Evolutionary conservation across 2,797 vertebrate species (phyloP).

Genomic region (Emys orbicularis): DNA sequence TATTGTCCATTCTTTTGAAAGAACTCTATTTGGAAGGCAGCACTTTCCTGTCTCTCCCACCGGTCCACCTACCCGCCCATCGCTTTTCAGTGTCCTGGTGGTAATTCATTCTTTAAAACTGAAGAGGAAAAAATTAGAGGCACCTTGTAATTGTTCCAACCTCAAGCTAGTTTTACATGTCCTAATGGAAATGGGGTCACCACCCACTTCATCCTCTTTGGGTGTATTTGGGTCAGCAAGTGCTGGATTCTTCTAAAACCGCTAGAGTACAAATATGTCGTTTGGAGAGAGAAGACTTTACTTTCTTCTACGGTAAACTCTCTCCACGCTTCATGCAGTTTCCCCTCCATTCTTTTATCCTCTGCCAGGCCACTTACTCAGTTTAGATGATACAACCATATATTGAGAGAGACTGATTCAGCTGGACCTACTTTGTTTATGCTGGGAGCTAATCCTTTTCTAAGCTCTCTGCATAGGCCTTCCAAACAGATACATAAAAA

Average conservation of each 20-base stretch:
- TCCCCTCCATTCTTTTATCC: background rate
- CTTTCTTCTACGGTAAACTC: background rate
- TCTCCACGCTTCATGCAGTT: fast-evolving
- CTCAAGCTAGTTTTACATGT: background rate
- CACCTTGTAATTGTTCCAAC: background rate
- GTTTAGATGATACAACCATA: too few relatives aligned
- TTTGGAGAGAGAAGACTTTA: background rate
- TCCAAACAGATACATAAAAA: slow-evolving; percentile 37
- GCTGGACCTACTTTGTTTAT: slow-evolving; percentile 8
- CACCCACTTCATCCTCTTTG: slow-evolving; percentile 10
- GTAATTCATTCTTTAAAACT: background rate
- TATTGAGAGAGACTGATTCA: background rate
- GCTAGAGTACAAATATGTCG: background rate
- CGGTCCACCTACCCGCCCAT: fast-evolving
- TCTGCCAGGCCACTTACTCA: background rate
- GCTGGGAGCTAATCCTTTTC: slow-evolving; percentile 18
- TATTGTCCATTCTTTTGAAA: background rate
- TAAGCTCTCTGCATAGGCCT: background rate
- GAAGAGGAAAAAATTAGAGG: background rate
- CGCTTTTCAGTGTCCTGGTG: background rate
- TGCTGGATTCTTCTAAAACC: background rate
- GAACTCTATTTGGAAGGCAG: background rate
- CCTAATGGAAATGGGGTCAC: background rate
- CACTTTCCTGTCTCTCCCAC: fast-evolving
- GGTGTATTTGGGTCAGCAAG: background rate